phyloP scores from a whole-genome alignment of 2,797 vertebrate genomes.

The Poliocrania exsul region DNA sequence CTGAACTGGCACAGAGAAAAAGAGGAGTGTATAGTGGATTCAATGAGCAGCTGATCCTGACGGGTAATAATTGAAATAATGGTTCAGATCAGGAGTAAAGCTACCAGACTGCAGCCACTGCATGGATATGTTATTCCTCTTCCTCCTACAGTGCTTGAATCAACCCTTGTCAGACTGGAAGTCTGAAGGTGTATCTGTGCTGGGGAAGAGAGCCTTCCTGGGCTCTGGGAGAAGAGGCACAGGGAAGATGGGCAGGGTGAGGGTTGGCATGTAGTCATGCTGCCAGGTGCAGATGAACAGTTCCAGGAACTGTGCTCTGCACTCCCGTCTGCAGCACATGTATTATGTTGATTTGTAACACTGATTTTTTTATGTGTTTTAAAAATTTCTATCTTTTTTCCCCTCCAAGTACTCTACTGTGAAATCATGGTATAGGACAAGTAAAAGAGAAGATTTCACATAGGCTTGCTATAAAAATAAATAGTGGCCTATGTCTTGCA shows the following conservation, averaged over 20 bases:
- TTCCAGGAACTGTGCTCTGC: neutral
- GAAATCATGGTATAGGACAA: neutral
- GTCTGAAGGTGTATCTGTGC: neutral
- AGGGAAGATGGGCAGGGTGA: neutral
- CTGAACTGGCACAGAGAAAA: neutral
- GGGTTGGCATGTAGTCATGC: fast-evolving
- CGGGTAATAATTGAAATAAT: neutral
- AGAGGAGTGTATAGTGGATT: neutral
- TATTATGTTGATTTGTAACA: neutral
- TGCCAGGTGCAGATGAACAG: neutral
- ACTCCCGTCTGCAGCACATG: fast-evolving
- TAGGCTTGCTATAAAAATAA: neutral
- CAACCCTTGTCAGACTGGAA: neutral
- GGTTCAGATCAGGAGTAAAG: neutral
- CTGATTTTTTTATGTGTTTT: neutral
- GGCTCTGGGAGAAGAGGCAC: neutral
- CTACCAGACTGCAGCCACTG: neutral
- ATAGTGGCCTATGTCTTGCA: neutral
- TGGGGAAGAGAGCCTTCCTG: fast-evolving
- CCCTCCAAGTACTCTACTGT: neutral
- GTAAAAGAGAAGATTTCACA: neutral
- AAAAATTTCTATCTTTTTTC: neutral
- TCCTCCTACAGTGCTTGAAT: neutral
- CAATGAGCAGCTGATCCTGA: neutral
- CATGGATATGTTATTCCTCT: neutral